These are phyloP conservation scores for Notodonta dromedarius DNA, from an alignment of 2,888 invertebrate genomes.

Conservation along the genomic window DNA sequence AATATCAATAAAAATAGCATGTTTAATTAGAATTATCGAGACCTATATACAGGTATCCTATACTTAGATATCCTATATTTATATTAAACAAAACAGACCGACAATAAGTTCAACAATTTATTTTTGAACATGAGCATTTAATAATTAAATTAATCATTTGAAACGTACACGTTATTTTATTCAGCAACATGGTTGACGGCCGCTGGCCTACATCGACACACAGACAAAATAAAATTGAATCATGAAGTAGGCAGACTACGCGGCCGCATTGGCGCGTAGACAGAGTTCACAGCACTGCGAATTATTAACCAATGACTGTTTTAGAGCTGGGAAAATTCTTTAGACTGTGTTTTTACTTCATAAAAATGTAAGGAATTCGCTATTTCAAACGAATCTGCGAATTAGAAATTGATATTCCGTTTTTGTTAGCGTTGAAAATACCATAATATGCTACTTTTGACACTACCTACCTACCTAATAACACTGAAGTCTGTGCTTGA, in stretches of 20 bases:
- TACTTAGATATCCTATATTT: too few relatives aligned
- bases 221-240: constrained; percentile 48
- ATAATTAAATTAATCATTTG: constrained; percentile 19
- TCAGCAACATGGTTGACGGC: constrained; percentile 25
- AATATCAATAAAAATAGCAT: too few relatives aligned
- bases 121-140: neutral
- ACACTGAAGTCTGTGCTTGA: too few relatives aligned
- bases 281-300: constrained; percentile 29
- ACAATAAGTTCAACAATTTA: neutral
- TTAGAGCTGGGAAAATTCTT: neutral
- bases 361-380: too few relatives aligned
- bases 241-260: constrained; percentile 33
- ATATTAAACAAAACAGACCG: too few relatives aligned
- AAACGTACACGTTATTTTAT: constrained; percentile 17
- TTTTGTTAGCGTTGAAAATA: too few relatives aligned
- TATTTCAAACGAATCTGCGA: neutral
- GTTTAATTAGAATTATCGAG: too few relatives aligned
- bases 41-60: too few relatives aligned
- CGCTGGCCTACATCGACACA: constrained; percentile 44
- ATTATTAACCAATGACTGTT: constrained; percentile 4
- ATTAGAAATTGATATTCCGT: too few relatives aligned
- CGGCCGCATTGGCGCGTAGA: constrained; percentile 61
- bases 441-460: too few relatives aligned
- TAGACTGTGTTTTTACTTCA: neutral
- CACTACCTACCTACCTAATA: too few relatives aligned